These are phyloP conservation scores for Odocoileus virginianus DNA, from an alignment of 2,113 vertebrate species.

Conservation along the genomic window DNA sequence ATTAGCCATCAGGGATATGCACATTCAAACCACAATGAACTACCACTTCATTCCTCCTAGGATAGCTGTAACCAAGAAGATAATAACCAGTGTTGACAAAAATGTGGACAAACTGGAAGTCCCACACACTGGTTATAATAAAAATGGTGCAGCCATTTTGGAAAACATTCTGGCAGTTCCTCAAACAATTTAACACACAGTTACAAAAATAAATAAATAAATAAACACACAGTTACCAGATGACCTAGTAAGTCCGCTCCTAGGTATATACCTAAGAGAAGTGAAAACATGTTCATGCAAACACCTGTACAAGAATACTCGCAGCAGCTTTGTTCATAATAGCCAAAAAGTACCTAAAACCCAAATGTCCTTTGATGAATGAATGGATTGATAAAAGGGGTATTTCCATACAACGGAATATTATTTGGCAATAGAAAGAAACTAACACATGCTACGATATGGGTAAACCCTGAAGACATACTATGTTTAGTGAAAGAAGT, in stretches of 20 bases:
- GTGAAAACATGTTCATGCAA: neutral
- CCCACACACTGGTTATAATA: neutral
- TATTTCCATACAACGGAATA: neutral
- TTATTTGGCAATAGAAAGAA: neutral
- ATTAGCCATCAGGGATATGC: neutral
- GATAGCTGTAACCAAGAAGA: neutral
- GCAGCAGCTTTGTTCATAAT: neutral
- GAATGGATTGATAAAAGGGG: neutral
- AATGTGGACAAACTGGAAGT: neutral
- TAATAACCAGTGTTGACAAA: neutral
- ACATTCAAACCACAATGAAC: neutral
- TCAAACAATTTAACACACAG: neutral
- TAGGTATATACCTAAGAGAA: neutral
- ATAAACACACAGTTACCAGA: neutral
- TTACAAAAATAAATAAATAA: no score
- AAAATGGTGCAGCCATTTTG: neutral
- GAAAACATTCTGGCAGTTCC: neutral
- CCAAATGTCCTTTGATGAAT: neutral
- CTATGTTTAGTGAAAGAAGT: neutral
- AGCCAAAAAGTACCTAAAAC: neutral
- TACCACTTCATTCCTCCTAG: neutral
- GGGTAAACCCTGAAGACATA: neutral
- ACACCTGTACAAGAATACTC: neutral
- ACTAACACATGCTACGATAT: neutral
- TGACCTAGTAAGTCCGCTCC: neutral